Conservation (phyloP, 2,113 vertebrate species). For the Pleuronectes platessa region DNA sequence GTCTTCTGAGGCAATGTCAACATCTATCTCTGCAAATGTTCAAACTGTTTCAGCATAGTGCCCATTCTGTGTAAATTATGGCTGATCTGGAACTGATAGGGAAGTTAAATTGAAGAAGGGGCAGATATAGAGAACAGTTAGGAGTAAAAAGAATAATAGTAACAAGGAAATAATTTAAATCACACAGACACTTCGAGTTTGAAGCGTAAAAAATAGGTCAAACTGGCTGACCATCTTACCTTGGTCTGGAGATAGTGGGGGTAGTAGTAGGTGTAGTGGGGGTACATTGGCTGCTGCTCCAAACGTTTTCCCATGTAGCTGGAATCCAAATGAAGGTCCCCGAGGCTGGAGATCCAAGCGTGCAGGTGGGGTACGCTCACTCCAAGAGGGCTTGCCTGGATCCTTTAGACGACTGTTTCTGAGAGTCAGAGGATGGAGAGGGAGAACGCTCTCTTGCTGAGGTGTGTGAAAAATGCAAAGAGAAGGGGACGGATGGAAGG, state of each 20-base stretch:
- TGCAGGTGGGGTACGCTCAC: conserved; percentile 53
- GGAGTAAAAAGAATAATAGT: not conserved
- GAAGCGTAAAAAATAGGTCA: conserved; percentile 57
- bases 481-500: conserved; percentile 33
- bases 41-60: not conserved
- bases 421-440: conserved; percentile 49
- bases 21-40: not conserved
- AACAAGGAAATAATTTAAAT: not conserved
- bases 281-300: conserved; percentile 99
- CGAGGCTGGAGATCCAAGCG: conserved; percentile 70
- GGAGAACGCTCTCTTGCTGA: conserved; percentile 30
- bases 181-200: conserved; percentile 10
- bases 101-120: conserved; percentile 1
- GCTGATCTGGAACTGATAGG: not conserved
- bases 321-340: conserved; percentile 85
- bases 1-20: conserved; percentile 13
- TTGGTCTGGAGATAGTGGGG: conserved; percentile 98
- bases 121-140: not conserved
- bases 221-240: conserved; percentile 80
- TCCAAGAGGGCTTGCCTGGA: conserved; percentile 53
- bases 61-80: not conserved
- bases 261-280: conserved; percentile 98
- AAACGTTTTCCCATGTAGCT: conserved; percentile 99
- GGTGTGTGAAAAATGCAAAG: conserved; percentile 39
- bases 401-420: conserved; percentile 54